Percentiles rank a stretch among this genome's conserved stretches.
These are phyloP conservation scores for Anarhynchus alexandrinus DNA, from an alignment of 2,113 vertebrate genomes.

Conservation along the genomic window DNA sequence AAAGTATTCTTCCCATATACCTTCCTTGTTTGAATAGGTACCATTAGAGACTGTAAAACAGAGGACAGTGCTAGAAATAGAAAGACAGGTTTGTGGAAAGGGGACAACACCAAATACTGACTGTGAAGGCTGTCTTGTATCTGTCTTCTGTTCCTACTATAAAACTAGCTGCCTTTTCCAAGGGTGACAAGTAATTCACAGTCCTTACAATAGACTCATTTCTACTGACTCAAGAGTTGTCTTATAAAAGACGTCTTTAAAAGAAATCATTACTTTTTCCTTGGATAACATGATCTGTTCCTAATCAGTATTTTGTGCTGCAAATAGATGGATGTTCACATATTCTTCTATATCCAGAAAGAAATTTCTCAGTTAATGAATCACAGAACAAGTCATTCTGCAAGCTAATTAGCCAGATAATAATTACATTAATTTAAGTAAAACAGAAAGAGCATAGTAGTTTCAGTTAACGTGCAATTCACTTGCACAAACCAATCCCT, in stretches of 20 bases:
- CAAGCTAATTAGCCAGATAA: slow-evolving; percentile 63
- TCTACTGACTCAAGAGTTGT: neutral
- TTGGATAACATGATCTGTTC: neutral
- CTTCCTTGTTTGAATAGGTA: neutral
- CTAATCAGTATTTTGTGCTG: slow-evolving; percentile 26
- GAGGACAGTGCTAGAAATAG: neutral
- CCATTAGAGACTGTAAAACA: neutral
- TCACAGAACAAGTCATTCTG: slow-evolving; percentile 50
- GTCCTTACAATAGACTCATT: neutral
- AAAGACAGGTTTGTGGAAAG: neutral
- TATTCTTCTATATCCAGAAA: slow-evolving; percentile 15
- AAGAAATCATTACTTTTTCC: slow-evolving; percentile 25
- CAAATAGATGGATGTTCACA: slow-evolving; percentile 1
- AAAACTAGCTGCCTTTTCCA: neutral
- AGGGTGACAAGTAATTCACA: neutral
- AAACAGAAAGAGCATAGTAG: slow-evolving; percentile 46
- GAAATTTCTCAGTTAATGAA: slow-evolving; percentile 57
- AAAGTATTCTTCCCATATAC: neutral
- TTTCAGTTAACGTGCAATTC: slow-evolving; percentile 57
- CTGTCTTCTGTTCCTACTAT: neutral
- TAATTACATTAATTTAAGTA: slow-evolving; percentile 70
- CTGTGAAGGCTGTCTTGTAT: neutral
- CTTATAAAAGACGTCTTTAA: neutral
- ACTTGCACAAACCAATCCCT: slow-evolving; percentile 40
- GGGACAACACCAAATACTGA: neutral